These are phyloP conservation scores for Chelonia mydas DNA, from an alignment of 2,797 vertebrate genomes.

Conservation along the genomic window DNA sequence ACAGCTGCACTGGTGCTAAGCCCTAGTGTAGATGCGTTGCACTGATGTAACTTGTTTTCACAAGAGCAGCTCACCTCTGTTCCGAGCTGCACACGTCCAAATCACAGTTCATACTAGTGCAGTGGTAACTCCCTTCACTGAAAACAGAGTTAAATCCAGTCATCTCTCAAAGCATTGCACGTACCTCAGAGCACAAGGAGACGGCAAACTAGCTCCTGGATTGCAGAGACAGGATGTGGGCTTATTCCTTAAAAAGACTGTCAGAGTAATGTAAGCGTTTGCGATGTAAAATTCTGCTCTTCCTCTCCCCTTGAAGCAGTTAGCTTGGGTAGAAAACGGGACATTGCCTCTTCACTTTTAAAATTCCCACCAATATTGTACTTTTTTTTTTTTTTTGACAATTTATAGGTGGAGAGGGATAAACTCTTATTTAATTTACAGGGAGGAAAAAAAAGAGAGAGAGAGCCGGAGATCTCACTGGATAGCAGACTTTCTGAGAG, in stretches of 20 bases:
- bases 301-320: not conserved
- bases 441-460: no score
- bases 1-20: not conserved
- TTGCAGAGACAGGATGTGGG: not conserved
- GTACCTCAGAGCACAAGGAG: not conserved
- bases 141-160: not conserved
- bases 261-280: not conserved
- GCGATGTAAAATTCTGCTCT: not conserved
- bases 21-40: not conserved
- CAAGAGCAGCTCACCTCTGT: accelerated
- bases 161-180: not conserved
- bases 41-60: not conserved
- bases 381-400: not conserved
- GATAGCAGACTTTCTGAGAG: slow-evolving; percentile 33
- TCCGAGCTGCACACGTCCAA: not conserved
- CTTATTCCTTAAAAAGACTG: not conserved
- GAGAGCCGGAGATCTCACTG: not conserved
- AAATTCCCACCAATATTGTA: not conserved
- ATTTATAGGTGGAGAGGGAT: not conserved
- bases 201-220: not conserved
- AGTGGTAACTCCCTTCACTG: not conserved
- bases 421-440: not conserved
- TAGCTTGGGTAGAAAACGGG: not conserved
- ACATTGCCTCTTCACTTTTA: not conserved
- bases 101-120: not conserved